Evolutionary conservation across 2,797 vertebrate species (phyloP), one percentile per base, ranked within the genome.

Genomic region (Sandelia bainsii): DNA sequence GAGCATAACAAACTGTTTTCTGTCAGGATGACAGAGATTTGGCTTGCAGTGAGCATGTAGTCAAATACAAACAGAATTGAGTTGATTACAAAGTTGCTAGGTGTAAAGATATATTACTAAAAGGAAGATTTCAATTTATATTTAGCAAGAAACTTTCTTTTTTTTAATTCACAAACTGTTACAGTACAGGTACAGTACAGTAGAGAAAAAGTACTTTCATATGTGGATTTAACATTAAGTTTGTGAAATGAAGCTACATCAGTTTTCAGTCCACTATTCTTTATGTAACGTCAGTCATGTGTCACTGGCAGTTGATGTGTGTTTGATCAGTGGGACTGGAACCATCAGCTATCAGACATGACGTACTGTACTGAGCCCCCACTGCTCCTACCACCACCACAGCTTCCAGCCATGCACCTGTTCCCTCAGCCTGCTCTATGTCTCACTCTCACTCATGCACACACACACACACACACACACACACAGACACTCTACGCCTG

Each of bases 351-450:
- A 89, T 87, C 82, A 88, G 82, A 82, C 78, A 81, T 89, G 90
- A 92, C 83, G 82, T 79, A 78, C 79, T 77, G 71, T 81, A 86
- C 85, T 50, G 76, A 88, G 89, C 84, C 84, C 82, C 89, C 75
- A 81, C 86, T 87, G 89, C 86, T 89, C 79, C 88, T 77, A 82
- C 73, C 84, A 84, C 73, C 75, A 89, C 81, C 77, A 91, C 91
- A 82, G 92, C 91, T 94, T 85, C 91, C 86, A 93, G 94, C 92
- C 82, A 93, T 86, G 85, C 94, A 94, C 93, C 93, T 95, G 93
- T 93, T 93, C 91, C 90, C 78, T 74, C 83, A 74, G 63, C 70
- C 82, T 79, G 59, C 88, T 75, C 72, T 25, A 49, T 34, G 62
- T 76, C 80, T 57, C 75, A 9, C 78, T 25, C 79, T 29, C 79